A percentile compares a stretch with the other conserved stretches of the same genome.
Conservation (phyloP, 2,797 vertebrate species). For the Rallus crepitans region DNA sequence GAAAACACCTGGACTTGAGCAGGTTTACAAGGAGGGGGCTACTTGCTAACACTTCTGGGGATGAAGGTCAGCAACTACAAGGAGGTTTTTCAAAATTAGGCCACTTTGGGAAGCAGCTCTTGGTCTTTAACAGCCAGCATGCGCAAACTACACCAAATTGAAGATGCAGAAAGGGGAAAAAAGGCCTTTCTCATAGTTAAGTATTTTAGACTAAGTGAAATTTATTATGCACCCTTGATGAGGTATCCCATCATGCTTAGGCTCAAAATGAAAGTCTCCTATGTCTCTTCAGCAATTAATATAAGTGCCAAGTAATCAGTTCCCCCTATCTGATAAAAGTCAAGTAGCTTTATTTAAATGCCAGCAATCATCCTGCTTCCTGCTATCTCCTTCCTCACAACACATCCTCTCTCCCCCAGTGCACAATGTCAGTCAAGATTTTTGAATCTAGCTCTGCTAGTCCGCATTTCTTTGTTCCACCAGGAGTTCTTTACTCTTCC, state of each 20-base stretch:
- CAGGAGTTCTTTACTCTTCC: neutral
- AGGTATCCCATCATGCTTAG: neutral
- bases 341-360: slow-evolving; percentile 64
- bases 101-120: neutral
- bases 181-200: neutral
- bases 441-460: neutral
- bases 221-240: neutral
- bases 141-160: neutral
- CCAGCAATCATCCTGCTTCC: slow-evolving; percentile 51
- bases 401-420: neutral
- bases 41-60: neutral
- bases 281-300: slow-evolving; percentile 59
- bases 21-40: neutral
- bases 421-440: neutral
- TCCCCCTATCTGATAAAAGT: slow-evolving; percentile 46
- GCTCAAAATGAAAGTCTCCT: slow-evolving; percentile 3
- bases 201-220: neutral
- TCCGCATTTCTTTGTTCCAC: neutral
- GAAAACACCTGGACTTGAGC: neutral
- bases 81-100: neutral
- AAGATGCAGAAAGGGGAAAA: neutral
- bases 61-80: neutral
- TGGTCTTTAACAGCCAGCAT: neutral
- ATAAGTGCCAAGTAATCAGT: slow-evolving; percentile 51
- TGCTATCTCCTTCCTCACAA: slow-evolving; percentile 11